Evolutionary conservation across 2,888 invertebrate genomes (phyloP).

Genomic region (Chrysodeixis includens): DNA sequence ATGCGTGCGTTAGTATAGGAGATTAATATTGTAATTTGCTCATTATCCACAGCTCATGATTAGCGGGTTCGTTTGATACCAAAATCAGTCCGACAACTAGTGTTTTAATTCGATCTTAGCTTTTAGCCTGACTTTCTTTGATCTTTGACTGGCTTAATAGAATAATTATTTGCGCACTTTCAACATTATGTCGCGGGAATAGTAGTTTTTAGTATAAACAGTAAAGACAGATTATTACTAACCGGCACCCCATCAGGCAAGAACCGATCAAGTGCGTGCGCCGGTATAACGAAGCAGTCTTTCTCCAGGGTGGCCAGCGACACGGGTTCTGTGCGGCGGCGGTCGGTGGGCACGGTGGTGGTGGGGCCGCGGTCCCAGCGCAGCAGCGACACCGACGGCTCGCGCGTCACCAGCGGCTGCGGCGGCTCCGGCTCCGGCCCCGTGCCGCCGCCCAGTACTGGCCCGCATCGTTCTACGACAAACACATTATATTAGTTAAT

Average conservation of each 20-base stretch:
- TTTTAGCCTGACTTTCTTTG: too few species aligned
- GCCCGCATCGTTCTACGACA: constrained; percentile 92
- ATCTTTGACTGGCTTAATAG: too few species aligned
- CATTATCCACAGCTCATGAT: too few species aligned
- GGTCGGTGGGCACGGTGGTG: constrained; percentile 77
- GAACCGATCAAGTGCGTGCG: constrained; percentile 96
- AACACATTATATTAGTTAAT: constrained; percentile 13
- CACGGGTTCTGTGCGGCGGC: constrained; percentile 91
- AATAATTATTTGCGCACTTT: too few species aligned
- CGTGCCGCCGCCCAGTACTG: constrained; percentile 90
- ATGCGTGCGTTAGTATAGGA: too few species aligned
- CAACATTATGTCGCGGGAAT: too few species aligned
- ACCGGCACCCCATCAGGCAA: constrained; percentile 97
- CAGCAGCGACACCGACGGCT: constrained; percentile 90
- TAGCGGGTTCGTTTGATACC: too few species aligned
- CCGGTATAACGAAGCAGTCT: constrained; percentile 98
- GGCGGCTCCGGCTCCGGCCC: constrained; percentile 92
- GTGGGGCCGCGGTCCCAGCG: constrained; percentile 82
- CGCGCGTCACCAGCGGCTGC: constrained; percentile 92
- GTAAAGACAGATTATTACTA: constrained; percentile 49
- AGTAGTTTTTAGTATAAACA: neutral
- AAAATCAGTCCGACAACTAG: too few species aligned
- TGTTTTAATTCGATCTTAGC: too few species aligned
- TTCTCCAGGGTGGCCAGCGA: constrained; percentile 95
- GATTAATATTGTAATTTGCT: too few species aligned